Evolutionary conservation across 2,797 vertebrate species (phyloP).

Genomic region (Ctenochaetus hawaiiensis): DNA sequence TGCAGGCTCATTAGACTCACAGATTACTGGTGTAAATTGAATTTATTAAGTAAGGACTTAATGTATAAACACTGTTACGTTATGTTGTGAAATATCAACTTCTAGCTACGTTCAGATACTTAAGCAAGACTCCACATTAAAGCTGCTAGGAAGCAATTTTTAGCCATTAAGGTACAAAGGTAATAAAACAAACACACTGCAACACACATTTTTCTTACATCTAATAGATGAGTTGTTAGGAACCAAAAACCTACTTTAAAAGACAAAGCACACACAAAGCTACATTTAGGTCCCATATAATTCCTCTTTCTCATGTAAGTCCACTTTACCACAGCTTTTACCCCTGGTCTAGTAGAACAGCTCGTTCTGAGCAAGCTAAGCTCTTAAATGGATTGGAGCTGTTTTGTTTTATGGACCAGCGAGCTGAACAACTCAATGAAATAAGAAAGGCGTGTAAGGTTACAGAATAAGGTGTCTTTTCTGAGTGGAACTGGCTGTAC

Average conservation of each 20-base stretch:
- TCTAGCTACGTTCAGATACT: too few species aligned
- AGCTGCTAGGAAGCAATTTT: too few species aligned
- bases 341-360: neutral
- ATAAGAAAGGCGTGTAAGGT: neutral
- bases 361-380: neutral
- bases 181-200: too few species aligned
- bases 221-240: neutral
- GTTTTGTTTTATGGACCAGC: neutral
- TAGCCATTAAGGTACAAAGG: too few species aligned
- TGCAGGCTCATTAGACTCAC: neutral
- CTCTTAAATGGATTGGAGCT: neutral
- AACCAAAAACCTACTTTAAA: neutral
- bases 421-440: neutral
- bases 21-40: neutral
- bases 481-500: neutral
- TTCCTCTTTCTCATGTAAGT: neutral
- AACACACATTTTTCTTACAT: neutral
- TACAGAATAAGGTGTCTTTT: neutral
- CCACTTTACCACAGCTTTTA: neutral
- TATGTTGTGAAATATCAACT: neutral
- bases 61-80: neutral
- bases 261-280: neutral
- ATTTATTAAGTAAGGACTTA: neutral
- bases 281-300: neutral
- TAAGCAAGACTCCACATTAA: neutral